A percentile compares a stretch with the other conserved stretches of the same genome.
These are phyloP conservation scores for Hypomesus transpacificus DNA, from an alignment of 2,113 vertebrate species.

Conservation along the genomic window DNA sequence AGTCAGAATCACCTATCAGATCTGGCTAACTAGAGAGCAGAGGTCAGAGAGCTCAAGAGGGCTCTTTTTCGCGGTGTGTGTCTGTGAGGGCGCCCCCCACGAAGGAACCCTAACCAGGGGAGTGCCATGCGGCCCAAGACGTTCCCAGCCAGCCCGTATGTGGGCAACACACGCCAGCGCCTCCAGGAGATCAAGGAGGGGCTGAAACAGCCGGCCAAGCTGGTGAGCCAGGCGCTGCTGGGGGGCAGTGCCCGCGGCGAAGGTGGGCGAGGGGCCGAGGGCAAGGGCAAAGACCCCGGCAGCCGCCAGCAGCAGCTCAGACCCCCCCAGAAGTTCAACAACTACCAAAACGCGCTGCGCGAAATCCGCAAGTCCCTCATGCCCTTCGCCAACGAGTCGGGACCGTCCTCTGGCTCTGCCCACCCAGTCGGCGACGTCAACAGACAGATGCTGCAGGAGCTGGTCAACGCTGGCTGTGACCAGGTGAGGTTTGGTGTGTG, in stretches of 20 bases:
- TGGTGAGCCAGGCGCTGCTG: conserved; percentile 80
- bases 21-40: background rate
- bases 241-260: conserved; percentile 73
- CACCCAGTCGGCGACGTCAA: conserved; percentile 83
- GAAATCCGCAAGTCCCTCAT: conserved; percentile 96
- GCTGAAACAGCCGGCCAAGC: conserved; percentile 92
- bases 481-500: conserved; percentile 75
- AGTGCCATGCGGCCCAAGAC: conserved; percentile 96
- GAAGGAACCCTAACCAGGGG: background rate
- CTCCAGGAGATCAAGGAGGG: conserved; percentile 97
- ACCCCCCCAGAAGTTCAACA: conserved; percentile 89
- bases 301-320: conserved; percentile 87
- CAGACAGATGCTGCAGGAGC: conserved; percentile 94
- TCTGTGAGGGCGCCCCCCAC: background rate
- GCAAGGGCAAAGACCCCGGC: conserved; percentile 84
- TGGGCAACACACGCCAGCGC: conserved; percentile 95
- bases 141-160: conserved; percentile 92
- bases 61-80: conserved; percentile 7
- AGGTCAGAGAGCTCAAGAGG: conserved; percentile 36
- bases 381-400: conserved; percentile 92
- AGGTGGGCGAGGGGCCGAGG: conserved; percentile 70
- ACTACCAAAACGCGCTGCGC: conserved; percentile 92
- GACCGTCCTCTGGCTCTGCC: conserved; percentile 68
- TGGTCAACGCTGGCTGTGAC: conserved; percentile 95
- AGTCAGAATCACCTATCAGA: conserved; percentile 31